Conservation (phyloP, 2,888 invertebrate species). For the Synergus laeviventris region DNA sequence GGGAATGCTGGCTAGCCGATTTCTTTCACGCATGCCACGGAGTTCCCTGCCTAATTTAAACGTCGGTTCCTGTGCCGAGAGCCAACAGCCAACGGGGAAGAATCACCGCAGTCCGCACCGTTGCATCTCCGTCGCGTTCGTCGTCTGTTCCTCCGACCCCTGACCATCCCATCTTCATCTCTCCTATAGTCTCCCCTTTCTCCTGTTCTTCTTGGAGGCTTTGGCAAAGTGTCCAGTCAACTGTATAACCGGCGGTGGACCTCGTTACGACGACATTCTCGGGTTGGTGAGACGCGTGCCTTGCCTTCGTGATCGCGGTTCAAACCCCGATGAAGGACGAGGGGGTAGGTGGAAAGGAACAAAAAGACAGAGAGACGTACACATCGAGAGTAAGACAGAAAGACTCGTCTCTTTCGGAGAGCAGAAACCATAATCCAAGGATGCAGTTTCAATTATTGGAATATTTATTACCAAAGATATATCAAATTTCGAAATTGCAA, state of each 20-base stretch:
- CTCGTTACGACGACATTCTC: constrained; percentile 76
- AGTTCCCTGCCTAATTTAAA: constrained; percentile 75
- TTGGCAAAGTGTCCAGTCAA: constrained; percentile 49
- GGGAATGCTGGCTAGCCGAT: constrained; percentile 67
- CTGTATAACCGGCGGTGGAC: constrained; percentile 63
- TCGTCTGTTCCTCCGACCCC: constrained; percentile 43
- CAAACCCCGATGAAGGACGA: constrained; percentile 56
- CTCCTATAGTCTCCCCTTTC: constrained; percentile 44
- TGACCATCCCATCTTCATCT: constrained; percentile 39
- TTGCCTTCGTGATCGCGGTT: constrained; percentile 74
- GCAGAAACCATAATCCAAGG: constrained; percentile 45
- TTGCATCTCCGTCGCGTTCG: constrained; percentile 43
- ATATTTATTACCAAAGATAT: background rate
- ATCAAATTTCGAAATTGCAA: too few species aligned
- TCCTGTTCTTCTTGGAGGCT: constrained; percentile 49
- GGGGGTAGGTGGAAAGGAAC: constrained; percentile 48
- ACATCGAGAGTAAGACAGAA: constrained; percentile 52
- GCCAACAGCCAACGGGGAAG: constrained; percentile 36
- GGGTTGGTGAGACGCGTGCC: constrained; percentile 74
- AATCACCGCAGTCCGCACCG: constrained; percentile 58
- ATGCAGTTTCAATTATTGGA: constrained; percentile 9
- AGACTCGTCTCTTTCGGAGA: constrained; percentile 49
- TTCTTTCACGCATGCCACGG: constrained; percentile 72
- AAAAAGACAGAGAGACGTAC: constrained; percentile 43
- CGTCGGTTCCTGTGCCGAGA: constrained; percentile 63